These are phyloP conservation scores for Megathymus violae DNA, from an alignment of 1,140 invertebrate genomes.

Conservation along the genomic window DNA sequence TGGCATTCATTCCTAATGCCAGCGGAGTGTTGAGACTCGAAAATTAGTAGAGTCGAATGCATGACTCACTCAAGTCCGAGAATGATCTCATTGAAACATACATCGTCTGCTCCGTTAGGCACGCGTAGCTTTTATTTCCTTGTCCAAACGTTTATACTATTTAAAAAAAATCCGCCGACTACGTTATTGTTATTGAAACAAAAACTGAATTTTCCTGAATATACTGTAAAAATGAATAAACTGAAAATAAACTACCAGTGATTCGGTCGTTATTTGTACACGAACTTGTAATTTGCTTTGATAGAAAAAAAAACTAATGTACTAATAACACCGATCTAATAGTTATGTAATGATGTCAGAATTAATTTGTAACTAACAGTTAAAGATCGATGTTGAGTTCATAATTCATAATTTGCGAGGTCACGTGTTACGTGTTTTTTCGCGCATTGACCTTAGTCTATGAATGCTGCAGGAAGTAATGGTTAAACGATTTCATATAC, in stretches of 20 bases:
- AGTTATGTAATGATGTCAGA: slow-evolving; percentile 15
- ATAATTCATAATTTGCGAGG: slow-evolving; percentile 23
- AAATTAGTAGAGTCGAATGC: slow-evolving; percentile 52
- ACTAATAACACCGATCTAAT: not conserved
- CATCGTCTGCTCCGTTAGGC: slow-evolving; percentile 28
- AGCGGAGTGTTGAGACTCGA: slow-evolving; percentile 35
- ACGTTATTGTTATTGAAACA: too few relatives aligned
- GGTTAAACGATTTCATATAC: not conserved
- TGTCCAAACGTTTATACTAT: too few relatives aligned
- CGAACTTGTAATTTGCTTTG: too few relatives aligned
- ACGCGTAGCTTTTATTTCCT: slow-evolving; percentile 16
- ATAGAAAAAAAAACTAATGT: too few relatives aligned
- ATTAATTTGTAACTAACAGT: slow-evolving; percentile 7
- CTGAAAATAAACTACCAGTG: too few relatives aligned
- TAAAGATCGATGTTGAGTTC: slow-evolving; percentile 10
- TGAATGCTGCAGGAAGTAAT: slow-evolving; percentile 18
- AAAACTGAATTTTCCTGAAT: too few relatives aligned
- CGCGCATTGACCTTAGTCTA: slow-evolving; percentile 14
- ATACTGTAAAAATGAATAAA: too few relatives aligned
- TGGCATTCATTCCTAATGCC: slow-evolving; percentile 54
- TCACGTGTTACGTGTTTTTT: slow-evolving; percentile 17
- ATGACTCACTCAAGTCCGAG: slow-evolving; percentile 17
- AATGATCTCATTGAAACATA: slow-evolving; percentile 45
- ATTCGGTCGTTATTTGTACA: too few relatives aligned
- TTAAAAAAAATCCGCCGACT: too few relatives aligned